Evolutionary conservation across 2,888 invertebrate species (phyloP).

Genomic region (Pristionchus fissidentatus): DNA sequence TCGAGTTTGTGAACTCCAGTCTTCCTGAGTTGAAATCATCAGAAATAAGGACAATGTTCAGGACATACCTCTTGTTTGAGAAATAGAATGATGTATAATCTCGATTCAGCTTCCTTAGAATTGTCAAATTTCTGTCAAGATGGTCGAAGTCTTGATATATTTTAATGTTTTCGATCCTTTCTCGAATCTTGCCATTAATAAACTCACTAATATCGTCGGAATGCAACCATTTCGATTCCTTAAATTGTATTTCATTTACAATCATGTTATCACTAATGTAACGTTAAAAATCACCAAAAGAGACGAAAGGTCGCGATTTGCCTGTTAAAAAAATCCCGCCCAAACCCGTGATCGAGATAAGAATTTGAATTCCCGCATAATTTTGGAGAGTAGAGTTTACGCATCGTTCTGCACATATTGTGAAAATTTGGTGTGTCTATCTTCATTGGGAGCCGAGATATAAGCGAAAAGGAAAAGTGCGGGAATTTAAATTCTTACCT

Average conservation of each 20-base stretch:
- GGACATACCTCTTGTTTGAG: not conserved
- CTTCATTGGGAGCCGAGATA: too few species aligned
- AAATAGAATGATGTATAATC: not conserved
- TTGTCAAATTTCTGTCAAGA: not conserved
- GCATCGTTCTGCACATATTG: too few species aligned
- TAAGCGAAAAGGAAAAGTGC: too few species aligned
- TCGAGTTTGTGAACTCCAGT: not conserved
- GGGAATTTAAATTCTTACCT: too few species aligned
- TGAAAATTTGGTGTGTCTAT: too few species aligned
- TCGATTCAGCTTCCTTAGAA: not conserved
- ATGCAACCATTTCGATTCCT: not conserved
- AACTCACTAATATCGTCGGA: not conserved
- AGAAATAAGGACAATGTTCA: not conserved
- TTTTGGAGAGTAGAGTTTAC: too few species aligned
- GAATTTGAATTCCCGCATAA: too few species aligned
- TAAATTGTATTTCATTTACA: not conserved
- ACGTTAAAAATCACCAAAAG: too few species aligned
- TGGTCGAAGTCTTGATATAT: slow-evolving; percentile 1
- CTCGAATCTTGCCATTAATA: not conserved
- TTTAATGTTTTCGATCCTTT: not conserved
- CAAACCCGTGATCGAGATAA: too few species aligned
- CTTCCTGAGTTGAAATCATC: not conserved
- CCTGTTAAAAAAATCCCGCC: too few species aligned
- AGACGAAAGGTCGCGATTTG: too few species aligned
- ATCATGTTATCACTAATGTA: too few species aligned